phyloP scores from a whole-genome alignment of 2,888 invertebrate species.

The Pterostichus madidus region DNA sequence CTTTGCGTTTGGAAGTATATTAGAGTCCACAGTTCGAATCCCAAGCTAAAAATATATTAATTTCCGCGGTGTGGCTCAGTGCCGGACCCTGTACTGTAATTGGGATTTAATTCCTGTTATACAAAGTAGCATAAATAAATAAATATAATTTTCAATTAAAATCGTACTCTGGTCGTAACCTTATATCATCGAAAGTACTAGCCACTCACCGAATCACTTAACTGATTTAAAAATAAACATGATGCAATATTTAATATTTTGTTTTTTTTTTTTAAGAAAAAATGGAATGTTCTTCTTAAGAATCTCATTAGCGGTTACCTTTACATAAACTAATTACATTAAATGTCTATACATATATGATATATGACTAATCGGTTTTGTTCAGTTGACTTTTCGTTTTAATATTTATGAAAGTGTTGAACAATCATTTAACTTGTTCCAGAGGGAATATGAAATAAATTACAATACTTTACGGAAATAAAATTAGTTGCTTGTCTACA shows the following conservation, averaged over 20 bases:
- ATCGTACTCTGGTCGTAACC: no score
- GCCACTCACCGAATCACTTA: no score
- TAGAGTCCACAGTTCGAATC: no score
- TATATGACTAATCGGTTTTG: conserved; percentile 15
- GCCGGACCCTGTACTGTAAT: no score
- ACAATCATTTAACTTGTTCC: not conserved
- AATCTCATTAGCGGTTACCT: not conserved
- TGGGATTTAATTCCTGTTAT: no score
- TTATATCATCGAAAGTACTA: no score
- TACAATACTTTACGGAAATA: conserved; percentile 16
- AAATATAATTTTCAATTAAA: no score
- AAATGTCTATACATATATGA: not conserved
- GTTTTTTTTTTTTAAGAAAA: not conserved
- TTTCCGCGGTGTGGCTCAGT: no score
- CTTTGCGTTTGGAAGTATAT: no score
- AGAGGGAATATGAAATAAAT: not conserved
- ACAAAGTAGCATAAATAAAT: no score
- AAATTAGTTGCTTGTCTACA: not conserved
- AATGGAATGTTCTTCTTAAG: not conserved
- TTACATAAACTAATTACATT: conserved; percentile 12
- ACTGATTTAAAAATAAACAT: conserved; percentile 1
- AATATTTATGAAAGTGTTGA: conserved; percentile 9
- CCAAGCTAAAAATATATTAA: no score
- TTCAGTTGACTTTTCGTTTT: conserved; percentile 16
- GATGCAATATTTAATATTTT: conserved; percentile 9